These are phyloP conservation scores for Eurypyga helias DNA, from an alignment of 2,113 vertebrate genomes.

Conservation along the genomic window DNA sequence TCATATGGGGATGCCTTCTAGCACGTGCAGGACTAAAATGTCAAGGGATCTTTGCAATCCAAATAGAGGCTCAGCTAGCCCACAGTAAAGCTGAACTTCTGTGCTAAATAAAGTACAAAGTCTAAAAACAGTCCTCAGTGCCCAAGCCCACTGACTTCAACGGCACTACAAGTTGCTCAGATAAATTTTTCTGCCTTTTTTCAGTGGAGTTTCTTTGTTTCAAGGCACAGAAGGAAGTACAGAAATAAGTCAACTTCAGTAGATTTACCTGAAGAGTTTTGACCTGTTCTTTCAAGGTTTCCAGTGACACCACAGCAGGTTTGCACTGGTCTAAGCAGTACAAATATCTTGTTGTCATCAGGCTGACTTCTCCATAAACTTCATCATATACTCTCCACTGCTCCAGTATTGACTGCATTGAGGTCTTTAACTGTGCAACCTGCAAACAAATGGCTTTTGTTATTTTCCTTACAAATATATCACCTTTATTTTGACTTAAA, in stretches of 20 bases:
- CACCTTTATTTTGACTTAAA: not conserved
- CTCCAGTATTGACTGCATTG: constrained; percentile 59
- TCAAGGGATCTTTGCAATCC: not conserved
- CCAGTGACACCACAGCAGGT: constrained; percentile 66
- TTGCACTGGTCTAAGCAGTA: constrained; percentile 73
- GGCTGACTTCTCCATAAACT: constrained; percentile 56
- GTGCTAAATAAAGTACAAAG: not conserved
- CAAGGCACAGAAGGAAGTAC: not conserved
- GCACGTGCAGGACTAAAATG: accelerated
- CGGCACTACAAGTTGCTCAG: not conserved
- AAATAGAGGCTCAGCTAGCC: not conserved
- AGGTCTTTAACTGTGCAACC: constrained; percentile 70
- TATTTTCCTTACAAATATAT: not conserved
- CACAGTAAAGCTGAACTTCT: not conserved
- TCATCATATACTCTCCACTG: constrained; percentile 77
- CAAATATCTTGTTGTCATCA: constrained; percentile 57
- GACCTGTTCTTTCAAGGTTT: constrained; percentile 68
- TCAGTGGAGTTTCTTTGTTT: not conserved
- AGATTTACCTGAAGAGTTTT: constrained; percentile 84
- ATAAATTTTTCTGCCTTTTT: not conserved
- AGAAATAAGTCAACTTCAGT: not conserved
- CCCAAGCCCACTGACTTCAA: not conserved
- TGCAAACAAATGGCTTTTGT: not conserved
- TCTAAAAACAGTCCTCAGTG: not conserved
- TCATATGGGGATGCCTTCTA: not conserved